Evolutionary conservation across 1,140 invertebrate species (phyloP), one percentile per base, ranked within the genome.

Genomic region (Saccostrea cuccullata): DNA sequence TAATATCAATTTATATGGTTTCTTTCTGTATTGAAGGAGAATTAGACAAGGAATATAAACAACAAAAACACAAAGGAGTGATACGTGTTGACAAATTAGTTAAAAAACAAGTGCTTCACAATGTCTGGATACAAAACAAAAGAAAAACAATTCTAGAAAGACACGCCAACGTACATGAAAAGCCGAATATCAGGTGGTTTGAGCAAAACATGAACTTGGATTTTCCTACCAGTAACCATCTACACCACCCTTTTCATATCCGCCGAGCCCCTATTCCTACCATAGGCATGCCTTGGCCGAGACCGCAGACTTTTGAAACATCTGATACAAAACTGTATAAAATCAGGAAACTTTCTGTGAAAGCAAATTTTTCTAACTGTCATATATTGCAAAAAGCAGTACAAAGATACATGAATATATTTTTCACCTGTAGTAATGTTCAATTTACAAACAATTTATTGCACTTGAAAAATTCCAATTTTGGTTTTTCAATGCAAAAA

Each of bases 341-440:
- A 70, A 77, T 92, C n/a, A 36, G 82, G 5, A 55, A 64, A 83
- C n/a, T 91, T 92, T 88, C 92, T 23, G 55, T 56, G 11, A 87
- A 90, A 77, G 5, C 87, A 95, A 95, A 90, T 93, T 84, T 91
- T 88, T 30, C 70, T 12, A 26, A 87, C 90, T 96, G 96, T 92
- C 94, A 95, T 86, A 94, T 96, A 82, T 90, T 97, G 55, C 93
- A 94, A 20, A 92, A 95, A 55, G 96, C 96, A 0, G 91, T 96
- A 17, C 90, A 95, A 77, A 92, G 96, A 86, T 96, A 96, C 89
- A 94, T 91, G 85, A 87, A 90, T 23, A 90, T 94, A 5, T 95
- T 96, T 9, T 92, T 95, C 6, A 86, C 90, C 30, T 90, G 90
- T 55, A 56, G 87, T 17, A 17, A 89, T 8, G 86, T 86, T 64